Evolutionary conservation across 1,140 invertebrate species (phyloP).

Genomic region (Drosophila bocqueti): DNA sequence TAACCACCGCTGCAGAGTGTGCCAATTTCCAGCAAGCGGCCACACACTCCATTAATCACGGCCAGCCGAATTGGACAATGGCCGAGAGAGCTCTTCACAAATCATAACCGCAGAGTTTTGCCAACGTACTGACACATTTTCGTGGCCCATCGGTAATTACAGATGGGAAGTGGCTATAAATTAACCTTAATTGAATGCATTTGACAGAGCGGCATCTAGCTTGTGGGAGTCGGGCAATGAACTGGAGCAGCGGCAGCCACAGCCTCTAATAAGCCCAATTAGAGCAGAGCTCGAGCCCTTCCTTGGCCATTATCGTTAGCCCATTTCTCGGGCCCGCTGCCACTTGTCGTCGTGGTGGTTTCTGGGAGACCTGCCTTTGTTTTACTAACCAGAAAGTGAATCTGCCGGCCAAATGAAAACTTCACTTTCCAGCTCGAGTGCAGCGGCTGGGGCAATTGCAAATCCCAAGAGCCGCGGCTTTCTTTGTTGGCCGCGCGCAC

Average conservation of each 20-base stretch:
- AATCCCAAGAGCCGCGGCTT: slow-evolving; percentile 44
- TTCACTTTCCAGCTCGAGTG: slow-evolving; percentile 69
- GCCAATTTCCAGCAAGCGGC: slow-evolving; percentile 61
- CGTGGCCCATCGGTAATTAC: slow-evolving; percentile 58
- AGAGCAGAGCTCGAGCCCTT: slow-evolving; percentile 13
- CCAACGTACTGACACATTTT: slow-evolving; percentile 68
- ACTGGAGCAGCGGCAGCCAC: slow-evolving; percentile 43
- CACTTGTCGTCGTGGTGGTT: slow-evolving; percentile 14
- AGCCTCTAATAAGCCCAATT: slow-evolving; percentile 50
- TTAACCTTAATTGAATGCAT: slow-evolving; percentile 82
- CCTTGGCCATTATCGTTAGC: slow-evolving; percentile 52
- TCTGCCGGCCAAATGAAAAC: slow-evolving; percentile 41
- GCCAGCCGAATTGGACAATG: slow-evolving; percentile 59
- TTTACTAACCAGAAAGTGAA: slow-evolving; percentile 49
- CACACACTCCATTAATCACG: slow-evolving; percentile 72
- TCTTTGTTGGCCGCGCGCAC: slow-evolving; percentile 62
- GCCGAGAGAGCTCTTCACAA: slow-evolving; percentile 62
- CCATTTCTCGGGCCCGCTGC: slow-evolving; percentile 30
- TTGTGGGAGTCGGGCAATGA: slow-evolving; percentile 70
- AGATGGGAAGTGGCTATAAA: slow-evolving; percentile 75
- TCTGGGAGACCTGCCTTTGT: slow-evolving; percentile 21
- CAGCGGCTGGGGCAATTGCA: slow-evolving; percentile 34
- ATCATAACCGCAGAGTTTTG: slow-evolving; percentile 72
- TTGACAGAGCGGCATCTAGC: slow-evolving; percentile 55
- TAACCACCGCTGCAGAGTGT: slow-evolving; percentile 35